These are phyloP conservation scores for Ariolimax columbianus DNA, from an alignment of 2,888 invertebrate species.

Conservation along the genomic window DNA sequence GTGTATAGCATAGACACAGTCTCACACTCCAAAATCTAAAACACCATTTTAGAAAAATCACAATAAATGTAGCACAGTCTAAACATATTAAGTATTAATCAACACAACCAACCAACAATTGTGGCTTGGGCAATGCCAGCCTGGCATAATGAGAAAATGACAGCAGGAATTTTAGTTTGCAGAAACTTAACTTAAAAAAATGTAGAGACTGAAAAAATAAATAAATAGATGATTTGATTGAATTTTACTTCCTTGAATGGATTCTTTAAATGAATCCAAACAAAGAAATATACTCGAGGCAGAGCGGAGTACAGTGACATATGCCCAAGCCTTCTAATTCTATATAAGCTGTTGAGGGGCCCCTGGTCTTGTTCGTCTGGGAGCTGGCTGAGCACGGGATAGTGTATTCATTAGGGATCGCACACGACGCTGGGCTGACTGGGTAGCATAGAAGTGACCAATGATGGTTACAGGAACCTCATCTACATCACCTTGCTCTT, in stretches of 20 bases:
- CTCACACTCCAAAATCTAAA: slow-evolving; percentile 41
- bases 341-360: slow-evolving; percentile 50
- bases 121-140: slow-evolving; percentile 51
- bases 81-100: slow-evolving; percentile 45
- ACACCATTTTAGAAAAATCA: slow-evolving; percentile 46
- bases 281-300: slow-evolving; percentile 4
- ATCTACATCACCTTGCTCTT: slow-evolving; percentile 82
- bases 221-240: slow-evolving; percentile 3
- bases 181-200: slow-evolving; percentile 11
- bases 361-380: slow-evolving; percentile 54
- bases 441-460: slow-evolving; percentile 74
- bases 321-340: slow-evolving; percentile 39
- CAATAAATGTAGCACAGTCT: slow-evolving; percentile 50
- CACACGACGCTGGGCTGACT: slow-evolving; percentile 72
- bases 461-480: slow-evolving; percentile 73
- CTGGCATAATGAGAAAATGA: slow-evolving; percentile 59
- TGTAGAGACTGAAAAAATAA: slow-evolving; percentile 30
- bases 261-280: slow-evolving; percentile 10
- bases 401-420: slow-evolving; percentile 64
- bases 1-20: slow-evolving; percentile 42
- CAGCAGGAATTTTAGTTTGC: slow-evolving; percentile 49
- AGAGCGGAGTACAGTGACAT: slow-evolving; percentile 35
- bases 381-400: slow-evolving; percentile 60
- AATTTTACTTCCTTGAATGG: background rate
- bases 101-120: slow-evolving; percentile 50